Evolutionary conservation across 2,888 invertebrate genomes (phyloP).

Genomic region (Polydesmus complanatus): DNA sequence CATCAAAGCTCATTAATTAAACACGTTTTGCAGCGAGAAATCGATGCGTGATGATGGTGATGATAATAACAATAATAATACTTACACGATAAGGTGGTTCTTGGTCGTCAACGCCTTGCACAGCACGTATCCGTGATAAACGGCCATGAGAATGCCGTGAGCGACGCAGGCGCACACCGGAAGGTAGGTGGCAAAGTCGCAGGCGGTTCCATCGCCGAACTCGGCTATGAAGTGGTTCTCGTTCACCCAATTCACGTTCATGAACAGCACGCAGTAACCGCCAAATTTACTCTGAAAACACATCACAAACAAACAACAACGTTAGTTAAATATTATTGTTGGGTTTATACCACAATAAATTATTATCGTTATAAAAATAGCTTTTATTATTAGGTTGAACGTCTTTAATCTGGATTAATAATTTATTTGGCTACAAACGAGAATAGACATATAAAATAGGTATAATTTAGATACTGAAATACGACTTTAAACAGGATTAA

Average conservation of each 20-base stretch:
- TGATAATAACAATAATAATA: neutral
- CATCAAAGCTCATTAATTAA: neutral
- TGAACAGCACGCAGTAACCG: conserved; percentile 12
- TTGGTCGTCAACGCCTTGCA: conserved; percentile 5
- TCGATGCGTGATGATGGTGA: neutral
- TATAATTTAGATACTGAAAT: too few relatives aligned
- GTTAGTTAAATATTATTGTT: too few relatives aligned
- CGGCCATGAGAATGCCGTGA: conserved; percentile 10
- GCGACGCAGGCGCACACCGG: conserved; percentile 11
- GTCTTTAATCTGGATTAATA: too few relatives aligned
- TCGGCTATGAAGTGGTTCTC: conserved; percentile 14
- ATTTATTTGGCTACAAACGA: too few relatives aligned
- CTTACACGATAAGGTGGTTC: conserved; percentile 9
- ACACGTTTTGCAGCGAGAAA: conserved; percentile 1
- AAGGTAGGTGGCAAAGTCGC: conserved; percentile 12
- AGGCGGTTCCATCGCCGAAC: conserved; percentile 13
- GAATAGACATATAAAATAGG: too few relatives aligned
- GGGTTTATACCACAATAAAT: too few relatives aligned
- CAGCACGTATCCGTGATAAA: conserved; percentile 10
- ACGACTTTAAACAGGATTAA: too few relatives aligned
- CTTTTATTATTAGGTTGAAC: too few relatives aligned
- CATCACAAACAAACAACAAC: neutral
- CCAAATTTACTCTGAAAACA: conserved; percentile 9
- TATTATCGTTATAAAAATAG: too few relatives aligned
- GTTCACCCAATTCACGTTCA: conserved; percentile 12